A percentile compares a stretch with the other conserved stretches of the same genome.
Evolutionary conservation across 2,888 invertebrate genomes (phyloP).

Genomic region (Andrena chrysosceles): DNA sequence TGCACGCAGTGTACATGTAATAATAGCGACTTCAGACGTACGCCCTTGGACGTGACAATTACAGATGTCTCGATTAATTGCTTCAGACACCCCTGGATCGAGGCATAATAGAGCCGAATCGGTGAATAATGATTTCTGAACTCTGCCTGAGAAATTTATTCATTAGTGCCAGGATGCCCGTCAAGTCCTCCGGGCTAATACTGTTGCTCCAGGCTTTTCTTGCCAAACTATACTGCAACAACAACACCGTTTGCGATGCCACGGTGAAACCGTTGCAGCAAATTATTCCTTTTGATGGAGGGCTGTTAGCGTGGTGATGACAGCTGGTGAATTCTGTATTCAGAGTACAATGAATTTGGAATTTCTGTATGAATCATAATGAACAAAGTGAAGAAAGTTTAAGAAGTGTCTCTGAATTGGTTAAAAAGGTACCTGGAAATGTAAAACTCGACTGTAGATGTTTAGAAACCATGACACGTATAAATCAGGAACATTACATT

Average conservation of each 20-base stretch:
- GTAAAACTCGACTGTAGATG: background rate
- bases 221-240: background rate
- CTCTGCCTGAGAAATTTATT: slow-evolving; percentile 21
- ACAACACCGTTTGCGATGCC: background rate
- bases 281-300: background rate
- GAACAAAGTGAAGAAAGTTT: no score
- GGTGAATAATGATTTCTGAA: slow-evolving; percentile 35
- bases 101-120: slow-evolving; percentile 30
- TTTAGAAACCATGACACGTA: background rate
- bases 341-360: no score
- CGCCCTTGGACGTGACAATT: slow-evolving; percentile 40
- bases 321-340: no score
- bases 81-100: slow-evolving; percentile 21
- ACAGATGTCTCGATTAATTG: slow-evolving; percentile 45
- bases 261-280: background rate
- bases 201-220: background rate
- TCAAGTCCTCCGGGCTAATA: slow-evolving; percentile 10
- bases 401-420: no score
- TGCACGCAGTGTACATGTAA: slow-evolving; percentile 30
- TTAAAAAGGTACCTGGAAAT: no score
- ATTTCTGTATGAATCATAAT: no score
- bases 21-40: slow-evolving; percentile 39
- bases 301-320: background rate
- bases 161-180: background rate
- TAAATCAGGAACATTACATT: background rate